phyloP scores from a whole-genome alignment of 2,113 vertebrate species.

The Hassar affinis region DNA sequence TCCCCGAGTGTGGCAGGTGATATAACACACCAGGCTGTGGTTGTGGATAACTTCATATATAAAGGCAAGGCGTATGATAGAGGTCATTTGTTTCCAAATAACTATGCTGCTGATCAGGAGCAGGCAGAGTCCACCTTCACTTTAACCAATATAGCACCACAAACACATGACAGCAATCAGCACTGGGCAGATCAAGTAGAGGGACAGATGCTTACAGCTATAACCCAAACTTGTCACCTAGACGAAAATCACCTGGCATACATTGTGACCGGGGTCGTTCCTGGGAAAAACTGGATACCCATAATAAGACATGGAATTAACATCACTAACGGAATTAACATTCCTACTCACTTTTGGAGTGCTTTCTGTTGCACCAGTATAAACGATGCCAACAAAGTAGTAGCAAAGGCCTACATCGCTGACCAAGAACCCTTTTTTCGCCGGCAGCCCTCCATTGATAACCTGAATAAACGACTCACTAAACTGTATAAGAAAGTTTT shows the following conservation, averaged over 20 bases:
- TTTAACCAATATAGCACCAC: slow-evolving; percentile 21
- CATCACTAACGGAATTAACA: neutral
- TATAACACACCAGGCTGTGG: neutral
- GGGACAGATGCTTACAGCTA: neutral
- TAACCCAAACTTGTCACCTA: neutral
- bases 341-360: slow-evolving; percentile 1
- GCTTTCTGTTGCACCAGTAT: slow-evolving; percentile 3
- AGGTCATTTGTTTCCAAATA: neutral
- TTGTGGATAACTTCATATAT: neutral
- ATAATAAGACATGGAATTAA: neutral
- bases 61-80: neutral
- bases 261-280: slow-evolving; percentile 20
- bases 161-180: neutral
- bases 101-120: neutral
- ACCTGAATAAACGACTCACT: neutral
- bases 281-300: neutral
- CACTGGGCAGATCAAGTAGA: neutral
- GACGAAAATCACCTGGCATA: neutral
- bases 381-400: fast-evolving
- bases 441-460: neutral
- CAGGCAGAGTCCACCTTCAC: slow-evolving; percentile 15
- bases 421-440: neutral
- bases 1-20: no score
- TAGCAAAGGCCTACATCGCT: neutral
- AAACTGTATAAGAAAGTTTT: neutral